Conservation (phyloP, 2,113 vertebrate genomes). For the Numenius arquata region DNA sequence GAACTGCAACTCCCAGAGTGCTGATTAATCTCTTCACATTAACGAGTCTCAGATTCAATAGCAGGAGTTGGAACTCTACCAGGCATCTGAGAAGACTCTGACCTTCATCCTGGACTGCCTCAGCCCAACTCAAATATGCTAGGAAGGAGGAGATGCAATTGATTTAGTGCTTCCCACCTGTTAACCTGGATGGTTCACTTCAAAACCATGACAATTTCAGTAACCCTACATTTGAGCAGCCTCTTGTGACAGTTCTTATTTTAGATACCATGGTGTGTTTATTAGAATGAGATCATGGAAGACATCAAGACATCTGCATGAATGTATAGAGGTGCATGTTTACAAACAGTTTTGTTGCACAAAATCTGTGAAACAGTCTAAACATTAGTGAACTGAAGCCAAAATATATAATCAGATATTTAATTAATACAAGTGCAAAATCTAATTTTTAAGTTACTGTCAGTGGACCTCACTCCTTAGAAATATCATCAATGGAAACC, state of each 20-base stretch:
- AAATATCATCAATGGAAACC: neutral
- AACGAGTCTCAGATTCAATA: neutral
- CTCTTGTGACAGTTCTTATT: neutral
- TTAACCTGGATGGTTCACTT: neutral
- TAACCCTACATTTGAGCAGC: neutral
- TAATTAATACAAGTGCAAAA: neutral
- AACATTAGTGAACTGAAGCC: neutral
- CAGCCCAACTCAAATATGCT: neutral
- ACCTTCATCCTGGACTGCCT: slow-evolving; percentile 5
- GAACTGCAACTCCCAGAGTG: neutral
- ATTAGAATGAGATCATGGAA: neutral
- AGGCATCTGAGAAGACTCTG: neutral
- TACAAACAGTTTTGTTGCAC: neutral
- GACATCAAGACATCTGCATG: neutral
- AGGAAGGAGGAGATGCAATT: neutral
- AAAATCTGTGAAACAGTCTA: neutral
- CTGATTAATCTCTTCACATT: neutral
- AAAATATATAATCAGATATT: neutral
- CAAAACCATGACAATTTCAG: neutral
- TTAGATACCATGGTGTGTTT: neutral
- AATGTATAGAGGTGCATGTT: neutral
- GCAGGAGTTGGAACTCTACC: neutral
- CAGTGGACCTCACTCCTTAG: neutral
- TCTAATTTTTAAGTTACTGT: neutral
- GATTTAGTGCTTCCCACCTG: neutral